A percentile compares a stretch with the other conserved stretches of the same genome.
These are phyloP conservation scores for Platygyra sinensis DNA, from an alignment of 64 coral and sea anemone species.

Conservation along the genomic window DNA sequence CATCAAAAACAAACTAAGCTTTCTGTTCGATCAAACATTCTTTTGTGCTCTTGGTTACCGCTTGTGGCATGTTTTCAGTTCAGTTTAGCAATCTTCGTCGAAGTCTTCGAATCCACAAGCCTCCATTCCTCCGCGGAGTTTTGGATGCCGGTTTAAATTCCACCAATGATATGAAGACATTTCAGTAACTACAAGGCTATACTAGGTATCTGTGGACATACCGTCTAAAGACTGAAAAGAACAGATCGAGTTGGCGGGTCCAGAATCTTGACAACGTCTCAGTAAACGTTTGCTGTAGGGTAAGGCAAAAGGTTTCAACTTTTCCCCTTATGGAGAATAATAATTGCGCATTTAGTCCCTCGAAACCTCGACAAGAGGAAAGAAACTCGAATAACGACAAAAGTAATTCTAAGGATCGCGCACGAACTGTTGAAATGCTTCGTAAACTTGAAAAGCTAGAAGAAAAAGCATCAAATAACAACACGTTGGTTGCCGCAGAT, in stretches of 20 bases:
- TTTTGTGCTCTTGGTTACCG: constrained; percentile 37
- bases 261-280: not conserved
- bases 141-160: not conserved
- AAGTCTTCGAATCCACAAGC: not conserved
- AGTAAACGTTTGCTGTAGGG: not conserved
- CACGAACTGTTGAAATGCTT: constrained; percentile 5
- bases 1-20: constrained; percentile 8
- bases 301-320: not conserved
- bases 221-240: not conserved
- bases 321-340: not conserved
- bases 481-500: not conserved
- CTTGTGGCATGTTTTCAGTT: not conserved
- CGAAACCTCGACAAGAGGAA: not conserved
- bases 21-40: constrained; percentile 28
- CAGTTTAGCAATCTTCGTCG: not conserved
- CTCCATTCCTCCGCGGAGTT: not conserved
- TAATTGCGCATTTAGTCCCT: not conserved
- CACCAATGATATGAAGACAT: not conserved
- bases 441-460: constrained; percentile 16
- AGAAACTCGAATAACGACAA: not conserved
- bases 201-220: not conserved
- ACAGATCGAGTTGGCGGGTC: not conserved
- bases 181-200: not conserved
- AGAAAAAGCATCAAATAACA: not conserved
- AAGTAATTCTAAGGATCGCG: not conserved